Evolutionary conservation across 2,113 vertebrate genomes (phyloP).

Genomic region (Calidris pugnax): DNA sequence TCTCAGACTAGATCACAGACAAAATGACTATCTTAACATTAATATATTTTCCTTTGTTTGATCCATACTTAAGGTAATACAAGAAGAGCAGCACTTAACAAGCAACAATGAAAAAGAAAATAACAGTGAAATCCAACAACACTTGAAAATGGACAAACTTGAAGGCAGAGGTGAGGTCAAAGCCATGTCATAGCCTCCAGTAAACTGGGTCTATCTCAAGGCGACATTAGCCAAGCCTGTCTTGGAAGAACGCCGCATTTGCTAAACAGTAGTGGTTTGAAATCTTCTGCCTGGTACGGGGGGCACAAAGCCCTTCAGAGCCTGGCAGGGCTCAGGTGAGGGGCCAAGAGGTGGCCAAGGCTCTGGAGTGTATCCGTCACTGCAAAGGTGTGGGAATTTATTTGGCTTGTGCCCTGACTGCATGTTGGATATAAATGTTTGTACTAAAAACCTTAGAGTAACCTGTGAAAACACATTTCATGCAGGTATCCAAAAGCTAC

Average conservation of each 20-base stretch:
- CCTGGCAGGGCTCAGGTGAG: not conserved
- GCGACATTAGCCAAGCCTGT: not conserved
- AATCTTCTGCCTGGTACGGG: not conserved
- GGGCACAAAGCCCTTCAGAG: not conserved
- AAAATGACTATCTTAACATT: not conserved
- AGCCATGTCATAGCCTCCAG: not conserved
- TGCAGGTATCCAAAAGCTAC: not conserved
- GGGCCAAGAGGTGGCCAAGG: not conserved
- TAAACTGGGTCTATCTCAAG: not conserved
- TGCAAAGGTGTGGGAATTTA: not conserved
- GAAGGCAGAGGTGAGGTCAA: slow-evolving; percentile 16
- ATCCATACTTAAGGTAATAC: not conserved
- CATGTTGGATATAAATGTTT: not conserved
- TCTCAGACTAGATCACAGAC: not conserved
- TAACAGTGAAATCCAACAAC: not conserved
- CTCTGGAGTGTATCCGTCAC: not conserved
- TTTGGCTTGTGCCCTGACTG: not conserved
- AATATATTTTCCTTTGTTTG: not conserved
- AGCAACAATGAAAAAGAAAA: not conserved
- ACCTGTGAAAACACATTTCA: not conserved
- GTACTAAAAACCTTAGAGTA: not conserved
- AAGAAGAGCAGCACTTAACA: not conserved
- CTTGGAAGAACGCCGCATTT: not conserved
- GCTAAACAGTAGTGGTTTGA: not conserved
- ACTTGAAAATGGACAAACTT: not conserved